A percentile compares a stretch with the other conserved stretches of the same genome.
Evolutionary conservation across 2,797 vertebrate genomes (phyloP).

Genomic region (Falco berigora): DNA sequence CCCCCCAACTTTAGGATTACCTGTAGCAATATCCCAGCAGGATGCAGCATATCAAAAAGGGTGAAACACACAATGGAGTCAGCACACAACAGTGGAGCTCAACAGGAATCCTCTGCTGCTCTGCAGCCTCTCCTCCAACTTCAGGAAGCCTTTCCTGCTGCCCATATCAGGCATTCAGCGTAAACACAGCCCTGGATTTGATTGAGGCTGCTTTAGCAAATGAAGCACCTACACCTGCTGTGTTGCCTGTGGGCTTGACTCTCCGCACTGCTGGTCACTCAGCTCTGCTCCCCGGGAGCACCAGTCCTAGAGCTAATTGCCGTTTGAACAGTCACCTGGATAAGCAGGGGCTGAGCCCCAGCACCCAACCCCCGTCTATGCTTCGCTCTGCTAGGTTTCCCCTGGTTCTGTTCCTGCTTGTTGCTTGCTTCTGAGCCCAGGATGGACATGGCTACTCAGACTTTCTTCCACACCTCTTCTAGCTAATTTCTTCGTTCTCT

Average conservation of each 20-base stretch:
- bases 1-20: neutral
- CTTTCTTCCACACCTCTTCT: neutral
- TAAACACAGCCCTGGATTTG: neutral
- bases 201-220: neutral
- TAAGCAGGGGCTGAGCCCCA: neutral
- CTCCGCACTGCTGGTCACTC: neutral
- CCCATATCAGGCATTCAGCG: neutral
- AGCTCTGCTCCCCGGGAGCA: neutral
- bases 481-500: neutral
- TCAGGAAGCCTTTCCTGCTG: neutral
- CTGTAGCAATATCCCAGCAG: neutral
- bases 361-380: neutral
- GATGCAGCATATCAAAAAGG: neutral
- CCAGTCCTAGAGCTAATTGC: neutral
- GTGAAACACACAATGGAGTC: fast-evolving
- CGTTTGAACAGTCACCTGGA: neutral
- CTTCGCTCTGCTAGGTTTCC: neutral
- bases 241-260: neutral
- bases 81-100: neutral
- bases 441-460: neutral
- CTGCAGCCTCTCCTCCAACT: neutral
- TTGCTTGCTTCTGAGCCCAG: neutral
- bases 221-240: neutral
- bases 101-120: neutral
- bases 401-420: neutral